phyloP scores from a whole-genome alignment of 2,113 vertebrate genomes.

The Ardeotis arabs region DNA sequence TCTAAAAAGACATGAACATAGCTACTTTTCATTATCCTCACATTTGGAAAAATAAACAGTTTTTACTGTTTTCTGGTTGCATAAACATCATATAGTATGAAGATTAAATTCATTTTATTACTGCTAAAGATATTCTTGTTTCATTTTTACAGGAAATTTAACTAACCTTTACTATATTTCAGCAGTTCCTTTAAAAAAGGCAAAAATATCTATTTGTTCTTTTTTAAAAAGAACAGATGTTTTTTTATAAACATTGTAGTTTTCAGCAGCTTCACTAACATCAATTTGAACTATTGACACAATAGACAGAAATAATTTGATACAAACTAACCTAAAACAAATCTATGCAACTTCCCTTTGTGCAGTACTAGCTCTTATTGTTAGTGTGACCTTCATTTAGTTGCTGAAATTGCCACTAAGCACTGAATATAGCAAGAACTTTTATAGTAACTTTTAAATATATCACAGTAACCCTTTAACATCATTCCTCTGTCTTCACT shows the following conservation, averaged over 20 bases:
- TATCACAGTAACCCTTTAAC: background rate
- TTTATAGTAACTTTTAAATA: background rate
- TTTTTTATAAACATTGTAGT: background rate
- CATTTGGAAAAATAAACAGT: background rate
- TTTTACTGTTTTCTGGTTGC: background rate
- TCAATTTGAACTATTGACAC: background rate
- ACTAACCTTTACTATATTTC: background rate
- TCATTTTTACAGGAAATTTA: background rate
- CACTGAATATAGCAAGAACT: background rate
- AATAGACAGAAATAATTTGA: background rate
- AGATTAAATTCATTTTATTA: background rate
- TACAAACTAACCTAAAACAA: background rate
- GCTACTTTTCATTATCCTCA: background rate
- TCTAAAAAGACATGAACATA: background rate
- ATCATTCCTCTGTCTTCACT: background rate
- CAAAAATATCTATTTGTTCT: background rate
- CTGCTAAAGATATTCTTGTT: background rate
- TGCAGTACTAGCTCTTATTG: background rate
- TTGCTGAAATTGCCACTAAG: background rate
- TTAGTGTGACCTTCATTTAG: background rate
- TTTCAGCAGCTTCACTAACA: background rate
- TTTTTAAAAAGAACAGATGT: accelerated
- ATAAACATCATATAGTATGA: background rate
- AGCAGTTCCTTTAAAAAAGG: background rate
- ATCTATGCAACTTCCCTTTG: background rate